These are phyloP conservation scores for Molossus alvarezi DNA, from an alignment of 2,797 vertebrate genomes.

Conservation along the genomic window DNA sequence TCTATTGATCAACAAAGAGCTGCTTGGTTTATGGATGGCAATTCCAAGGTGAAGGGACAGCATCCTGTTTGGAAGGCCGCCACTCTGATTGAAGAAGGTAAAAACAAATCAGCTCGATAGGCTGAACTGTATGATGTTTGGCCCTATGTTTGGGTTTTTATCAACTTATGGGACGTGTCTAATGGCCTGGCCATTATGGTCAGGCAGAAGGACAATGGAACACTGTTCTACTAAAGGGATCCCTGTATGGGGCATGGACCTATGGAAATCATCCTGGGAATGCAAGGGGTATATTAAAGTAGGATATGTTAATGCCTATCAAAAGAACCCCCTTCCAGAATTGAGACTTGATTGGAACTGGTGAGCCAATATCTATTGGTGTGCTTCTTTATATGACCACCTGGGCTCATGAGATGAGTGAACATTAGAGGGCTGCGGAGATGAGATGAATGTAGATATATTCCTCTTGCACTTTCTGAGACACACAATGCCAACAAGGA, in stretches of 20 bases:
- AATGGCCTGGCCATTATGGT: background rate
- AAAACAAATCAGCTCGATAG: constrained; percentile 69
- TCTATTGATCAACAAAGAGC: constrained; percentile 75
- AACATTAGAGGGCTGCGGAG: background rate
- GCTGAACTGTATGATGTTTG: constrained; percentile 60
- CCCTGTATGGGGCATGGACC: background rate
- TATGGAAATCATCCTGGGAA: constrained; percentile 46
- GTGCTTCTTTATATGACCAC: background rate
- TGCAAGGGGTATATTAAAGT: constrained; percentile 32
- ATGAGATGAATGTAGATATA: constrained; percentile 17
- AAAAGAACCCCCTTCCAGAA: constrained; percentile 34
- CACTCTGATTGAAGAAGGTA: constrained; percentile 74
- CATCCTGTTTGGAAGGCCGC: constrained; percentile 73
- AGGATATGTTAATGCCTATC: background rate
- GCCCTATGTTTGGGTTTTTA: constrained; percentile 66
- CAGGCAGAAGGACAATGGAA: constrained; percentile 49
- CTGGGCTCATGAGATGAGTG: background rate
- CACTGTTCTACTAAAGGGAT: constrained; percentile 18
- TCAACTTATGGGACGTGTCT: constrained; percentile 15
- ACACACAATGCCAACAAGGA: constrained; percentile 47
- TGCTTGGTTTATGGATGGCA: constrained; percentile 69
- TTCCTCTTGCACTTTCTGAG: background rate
- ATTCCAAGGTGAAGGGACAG: constrained; percentile 73
- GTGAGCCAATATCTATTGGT: background rate
- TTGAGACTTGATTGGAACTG: background rate